These are phyloP conservation scores for Busseola fusca DNA, from an alignment of 2,888 invertebrate species.

Conservation along the genomic window DNA sequence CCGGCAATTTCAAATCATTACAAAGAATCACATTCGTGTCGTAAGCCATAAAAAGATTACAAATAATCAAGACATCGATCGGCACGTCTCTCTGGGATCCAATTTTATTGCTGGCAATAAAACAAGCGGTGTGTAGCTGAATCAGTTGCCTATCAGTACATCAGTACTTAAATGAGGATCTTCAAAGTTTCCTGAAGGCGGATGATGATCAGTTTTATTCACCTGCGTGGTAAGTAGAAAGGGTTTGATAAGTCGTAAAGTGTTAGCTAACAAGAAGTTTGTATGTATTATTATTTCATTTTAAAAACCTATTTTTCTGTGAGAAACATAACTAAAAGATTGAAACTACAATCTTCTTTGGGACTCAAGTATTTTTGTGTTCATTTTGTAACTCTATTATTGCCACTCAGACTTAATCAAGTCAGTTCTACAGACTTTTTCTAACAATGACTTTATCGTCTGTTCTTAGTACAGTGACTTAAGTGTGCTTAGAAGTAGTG, in stretches of 20 bases:
- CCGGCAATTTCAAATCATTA: conserved; percentile 24
- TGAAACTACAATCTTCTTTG: not conserved
- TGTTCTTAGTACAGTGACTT: conserved; percentile 18
- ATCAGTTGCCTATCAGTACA: conserved; percentile 49
- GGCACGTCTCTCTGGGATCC: conserved; percentile 46
- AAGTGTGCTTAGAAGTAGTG: conserved; percentile 32
- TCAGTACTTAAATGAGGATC: conserved; percentile 43
- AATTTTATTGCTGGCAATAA: conserved; percentile 57
- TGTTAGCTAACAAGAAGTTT: conserved; percentile 2
- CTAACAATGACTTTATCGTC: conserved; percentile 26
- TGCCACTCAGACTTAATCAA: conserved; percentile 23
- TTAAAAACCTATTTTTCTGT: not conserved
- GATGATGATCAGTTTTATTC: conserved; percentile 30
- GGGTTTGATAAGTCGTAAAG: conserved; percentile 2
- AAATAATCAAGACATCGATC: conserved; percentile 47
- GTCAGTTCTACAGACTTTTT: conserved; percentile 31
- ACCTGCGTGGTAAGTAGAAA: conserved; percentile 34
- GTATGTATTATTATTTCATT: not conserved
- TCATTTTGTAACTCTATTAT: conserved; percentile 5
- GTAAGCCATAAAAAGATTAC: conserved; percentile 45
- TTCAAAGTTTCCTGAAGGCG: conserved; percentile 10
- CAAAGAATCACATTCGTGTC: conserved; percentile 33
- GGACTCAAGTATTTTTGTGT: not conserved
- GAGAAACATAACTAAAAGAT: not conserved
- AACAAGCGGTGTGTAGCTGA: conserved; percentile 53